Percentiles rank a stretch among this genome's conserved stretches.
These are phyloP conservation scores for Lucinisca nassula DNA, from an alignment of 2,888 invertebrate species.

Conservation along the genomic window DNA sequence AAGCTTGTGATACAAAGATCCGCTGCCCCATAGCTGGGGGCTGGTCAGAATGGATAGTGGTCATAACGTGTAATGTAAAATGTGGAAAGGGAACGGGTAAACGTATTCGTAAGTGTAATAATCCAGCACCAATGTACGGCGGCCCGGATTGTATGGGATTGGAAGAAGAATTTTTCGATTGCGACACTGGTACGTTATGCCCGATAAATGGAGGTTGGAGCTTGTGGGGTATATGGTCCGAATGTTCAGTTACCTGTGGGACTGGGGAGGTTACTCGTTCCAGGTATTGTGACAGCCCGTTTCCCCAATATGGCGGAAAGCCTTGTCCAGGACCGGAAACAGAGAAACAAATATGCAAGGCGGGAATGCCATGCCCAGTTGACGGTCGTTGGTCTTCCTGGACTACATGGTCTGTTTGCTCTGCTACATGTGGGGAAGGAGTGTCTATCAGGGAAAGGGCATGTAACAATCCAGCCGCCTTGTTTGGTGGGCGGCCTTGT, in stretches of 20 bases:
- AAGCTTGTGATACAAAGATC: conserved; percentile 3
- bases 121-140: conserved; percentile 42
- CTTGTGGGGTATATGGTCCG: conserved; percentile 27
- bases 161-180: background rate
- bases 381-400: conserved; percentile 38
- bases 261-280: conserved; percentile 8
- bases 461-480: conserved; percentile 44
- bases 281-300: conserved; percentile 41
- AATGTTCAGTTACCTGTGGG: conserved; percentile 40
- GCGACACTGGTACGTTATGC: conserved; percentile 40
- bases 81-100: conserved; percentile 45
- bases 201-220: conserved; percentile 50
- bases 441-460: conserved; percentile 1
- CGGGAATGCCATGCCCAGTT: conserved; percentile 24
- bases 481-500: conserved; percentile 40
- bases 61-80: conserved; percentile 34
- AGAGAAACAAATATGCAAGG: conserved; percentile 15
- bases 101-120: conserved; percentile 42
- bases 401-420: conserved; percentile 30
- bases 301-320: conserved; percentile 28
- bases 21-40: conserved; percentile 45
- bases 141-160: conserved; percentile 40
- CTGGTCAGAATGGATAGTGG: conserved; percentile 45
- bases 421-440: conserved; percentile 28
- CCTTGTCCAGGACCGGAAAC: conserved; percentile 22